Conservation (phyloP, 2,888 invertebrate species). For the Caenorhabditis sp. region DNA sequence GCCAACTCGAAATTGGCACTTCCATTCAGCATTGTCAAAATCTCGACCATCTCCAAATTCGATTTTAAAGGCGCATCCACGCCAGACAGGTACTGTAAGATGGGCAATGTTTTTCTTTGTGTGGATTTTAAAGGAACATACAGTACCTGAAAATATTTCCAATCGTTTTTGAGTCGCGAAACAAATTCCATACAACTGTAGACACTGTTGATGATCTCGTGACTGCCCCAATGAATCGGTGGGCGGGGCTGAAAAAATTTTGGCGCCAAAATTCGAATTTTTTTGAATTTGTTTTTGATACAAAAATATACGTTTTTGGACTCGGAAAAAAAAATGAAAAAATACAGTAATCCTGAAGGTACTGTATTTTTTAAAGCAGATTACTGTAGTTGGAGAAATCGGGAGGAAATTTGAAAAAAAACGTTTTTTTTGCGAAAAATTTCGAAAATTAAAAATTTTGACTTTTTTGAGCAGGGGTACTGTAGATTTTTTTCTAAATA, state of each 20-base stretch:
- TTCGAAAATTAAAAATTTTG: not conserved
- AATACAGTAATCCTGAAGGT: too few species aligned
- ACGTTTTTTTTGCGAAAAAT: not conserved
- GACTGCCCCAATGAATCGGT: conserved; percentile 45
- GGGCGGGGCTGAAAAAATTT: too few species aligned
- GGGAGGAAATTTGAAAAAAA: conserved; percentile 2
- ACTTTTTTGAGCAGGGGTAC: too few species aligned
- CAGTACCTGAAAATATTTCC: conserved; percentile 49
- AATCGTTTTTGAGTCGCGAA: conserved; percentile 24
- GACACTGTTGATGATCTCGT: conserved; percentile 46
- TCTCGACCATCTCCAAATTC: conserved; percentile 48
- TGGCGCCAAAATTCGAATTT: too few species aligned
- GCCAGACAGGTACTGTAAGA: conserved; percentile 47
- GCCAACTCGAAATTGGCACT: conserved; percentile 41
- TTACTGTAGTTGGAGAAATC: too few species aligned
- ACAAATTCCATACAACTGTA: conserved; percentile 40
- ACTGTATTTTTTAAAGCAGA: too few species aligned
- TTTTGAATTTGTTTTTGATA: too few species aligned
- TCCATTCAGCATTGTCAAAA: conserved; percentile 41
- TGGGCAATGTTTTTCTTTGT: too few species aligned
- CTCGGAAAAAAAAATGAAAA: too few species aligned
- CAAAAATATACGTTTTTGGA: too few species aligned
- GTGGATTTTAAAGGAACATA: too few species aligned
- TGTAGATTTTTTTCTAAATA: too few species aligned
- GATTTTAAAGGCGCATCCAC: conserved; percentile 47